A percentile compares a stretch with the other conserved stretches of the same genome.
phyloP scores from a whole-genome alignment of 2,888 invertebrate genomes.

The Mactromeris polynyma region DNA sequence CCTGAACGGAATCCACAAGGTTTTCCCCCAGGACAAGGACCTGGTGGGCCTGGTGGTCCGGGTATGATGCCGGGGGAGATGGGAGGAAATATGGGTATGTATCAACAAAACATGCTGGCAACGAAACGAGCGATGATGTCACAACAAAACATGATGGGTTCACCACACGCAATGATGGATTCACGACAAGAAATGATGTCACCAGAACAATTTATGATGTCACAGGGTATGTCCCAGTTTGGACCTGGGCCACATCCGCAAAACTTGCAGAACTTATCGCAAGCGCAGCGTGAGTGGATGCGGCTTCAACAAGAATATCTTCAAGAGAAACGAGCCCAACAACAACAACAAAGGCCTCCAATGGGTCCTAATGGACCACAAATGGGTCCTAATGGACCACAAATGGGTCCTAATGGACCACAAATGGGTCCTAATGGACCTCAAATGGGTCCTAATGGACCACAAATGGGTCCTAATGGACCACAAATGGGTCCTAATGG shows the following conservation, averaged over 20 bases:
- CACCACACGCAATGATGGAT: constrained; percentile 74
- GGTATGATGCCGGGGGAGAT: constrained; percentile 79
- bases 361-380: constrained; percentile 65
- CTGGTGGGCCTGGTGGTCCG: constrained; percentile 68
- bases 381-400: constrained; percentile 53
- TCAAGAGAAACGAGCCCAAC: constrained; percentile 77
- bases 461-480: constrained; percentile 53
- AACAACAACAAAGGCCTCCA: constrained; percentile 78
- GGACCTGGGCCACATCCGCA: constrained; percentile 80
- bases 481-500: constrained; percentile 54
- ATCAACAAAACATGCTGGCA: constrained; percentile 79
- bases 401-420: constrained; percentile 53
- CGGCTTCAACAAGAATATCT: constrained; percentile 94
- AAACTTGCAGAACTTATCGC: constrained; percentile 83
- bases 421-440: constrained; percentile 54
- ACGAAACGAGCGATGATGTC: constrained; percentile 76
- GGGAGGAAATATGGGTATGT: constrained; percentile 74
- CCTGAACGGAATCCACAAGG: constrained; percentile 89
- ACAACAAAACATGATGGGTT: constrained; percentile 77
- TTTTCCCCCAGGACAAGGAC: constrained; percentile 73
- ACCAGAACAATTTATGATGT: constrained; percentile 80
- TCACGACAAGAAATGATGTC: constrained; percentile 75
- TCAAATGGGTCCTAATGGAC: constrained; percentile 52
- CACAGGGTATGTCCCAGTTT: constrained; percentile 77
- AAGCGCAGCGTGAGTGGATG: constrained; percentile 95